phyloP scores from a whole-genome alignment of 2,113 vertebrate genomes.

The Puntigrus tetrazona region DNA sequence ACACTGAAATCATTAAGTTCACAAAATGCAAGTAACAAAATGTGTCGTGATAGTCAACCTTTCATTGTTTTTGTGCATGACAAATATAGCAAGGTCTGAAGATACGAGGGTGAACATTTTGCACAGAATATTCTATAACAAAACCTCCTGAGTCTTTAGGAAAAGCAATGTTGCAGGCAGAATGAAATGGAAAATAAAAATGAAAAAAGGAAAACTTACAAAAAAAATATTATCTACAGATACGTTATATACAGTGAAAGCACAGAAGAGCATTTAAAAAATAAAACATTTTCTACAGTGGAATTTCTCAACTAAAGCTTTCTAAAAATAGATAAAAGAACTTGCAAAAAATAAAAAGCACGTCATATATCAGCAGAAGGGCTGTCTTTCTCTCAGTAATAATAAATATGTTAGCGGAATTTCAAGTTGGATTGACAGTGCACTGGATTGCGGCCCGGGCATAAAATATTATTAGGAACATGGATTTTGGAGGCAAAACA shows the following conservation, averaged over 20 bases:
- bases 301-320: background rate
- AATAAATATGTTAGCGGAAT: conserved; percentile 14
- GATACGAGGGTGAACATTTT: conserved; percentile 10
- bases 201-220: background rate
- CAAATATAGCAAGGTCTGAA: conserved; percentile 10
- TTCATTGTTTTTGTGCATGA: background rate
- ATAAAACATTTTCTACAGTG: background rate
- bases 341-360: background rate
- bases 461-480: background rate
- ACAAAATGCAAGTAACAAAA: background rate
- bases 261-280: background rate
- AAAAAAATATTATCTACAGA: conserved; percentile 42
- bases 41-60: background rate
- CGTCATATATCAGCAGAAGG: background rate
- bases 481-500: background rate
- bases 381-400: background rate
- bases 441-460: background rate
- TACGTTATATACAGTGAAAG: conserved; percentile 22
- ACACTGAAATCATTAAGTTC: background rate
- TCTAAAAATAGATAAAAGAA: background rate
- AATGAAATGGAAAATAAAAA: conserved; percentile 40
- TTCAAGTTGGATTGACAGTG: background rate
- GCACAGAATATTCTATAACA: conserved; percentile 6
- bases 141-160: conserved; percentile 33
- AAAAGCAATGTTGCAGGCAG: conserved; percentile 30